Percentiles rank a stretch among this genome's conserved stretches.
phyloP scores from a whole-genome alignment of 2,113 vertebrate species.

The Microcebus tavaratra region DNA sequence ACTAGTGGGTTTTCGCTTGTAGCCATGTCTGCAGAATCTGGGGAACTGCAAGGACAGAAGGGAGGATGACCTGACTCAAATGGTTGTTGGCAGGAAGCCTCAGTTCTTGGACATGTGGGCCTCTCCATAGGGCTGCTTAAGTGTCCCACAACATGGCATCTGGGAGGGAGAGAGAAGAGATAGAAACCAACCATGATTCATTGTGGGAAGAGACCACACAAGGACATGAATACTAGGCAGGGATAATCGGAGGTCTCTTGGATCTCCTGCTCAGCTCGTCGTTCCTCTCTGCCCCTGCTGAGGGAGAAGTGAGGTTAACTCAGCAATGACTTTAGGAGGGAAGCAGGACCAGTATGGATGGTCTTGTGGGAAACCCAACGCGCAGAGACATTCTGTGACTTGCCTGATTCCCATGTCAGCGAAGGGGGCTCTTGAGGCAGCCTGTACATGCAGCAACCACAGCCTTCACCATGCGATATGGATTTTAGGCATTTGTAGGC shows the following conservation, averaged over 20 bases:
- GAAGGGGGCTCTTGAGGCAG: too few species aligned
- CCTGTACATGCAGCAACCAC: background rate
- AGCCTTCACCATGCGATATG: background rate
- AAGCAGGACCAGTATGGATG: background rate
- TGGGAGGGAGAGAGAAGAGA: background rate
- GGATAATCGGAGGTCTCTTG: background rate
- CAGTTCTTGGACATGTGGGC: background rate
- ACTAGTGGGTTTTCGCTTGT: background rate
- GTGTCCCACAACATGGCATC: background rate
- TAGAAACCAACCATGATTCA: background rate
- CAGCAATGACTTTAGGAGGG: background rate
- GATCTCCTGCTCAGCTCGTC: background rate
- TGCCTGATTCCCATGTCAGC: background rate
- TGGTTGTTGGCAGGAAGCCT: background rate
- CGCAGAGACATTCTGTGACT: background rate
- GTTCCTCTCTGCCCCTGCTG: background rate
- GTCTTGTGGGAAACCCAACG: background rate
- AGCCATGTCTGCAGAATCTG: background rate
- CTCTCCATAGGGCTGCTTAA: background rate
- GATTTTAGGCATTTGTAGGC: background rate
- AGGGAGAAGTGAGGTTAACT: background rate
- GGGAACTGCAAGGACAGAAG: background rate
- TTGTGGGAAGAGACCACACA: background rate
- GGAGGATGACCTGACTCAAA: background rate
- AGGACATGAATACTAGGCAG: background rate